These are phyloP conservation scores for Callipepla californica DNA, from an alignment of 2,113 vertebrate genomes.

Conservation along the genomic window DNA sequence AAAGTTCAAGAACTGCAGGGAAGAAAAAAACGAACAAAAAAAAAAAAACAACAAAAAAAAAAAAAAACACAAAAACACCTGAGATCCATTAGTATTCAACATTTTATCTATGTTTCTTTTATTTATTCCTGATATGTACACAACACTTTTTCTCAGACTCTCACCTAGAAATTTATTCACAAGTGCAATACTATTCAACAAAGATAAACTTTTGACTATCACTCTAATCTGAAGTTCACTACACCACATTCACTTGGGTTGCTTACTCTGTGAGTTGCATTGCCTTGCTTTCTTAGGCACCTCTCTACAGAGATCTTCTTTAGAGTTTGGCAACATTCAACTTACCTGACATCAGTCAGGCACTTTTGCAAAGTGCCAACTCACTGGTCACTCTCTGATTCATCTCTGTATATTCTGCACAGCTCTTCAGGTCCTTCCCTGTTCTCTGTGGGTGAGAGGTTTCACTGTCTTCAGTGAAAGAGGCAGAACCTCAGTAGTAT, in stretches of 20 bases:
- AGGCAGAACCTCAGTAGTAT: accelerated
- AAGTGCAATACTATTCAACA: background rate
- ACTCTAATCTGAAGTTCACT: background rate
- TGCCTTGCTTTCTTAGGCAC: background rate
- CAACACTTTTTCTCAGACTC: background rate
- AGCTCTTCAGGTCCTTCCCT: background rate
- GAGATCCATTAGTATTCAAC: background rate
- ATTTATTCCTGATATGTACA: background rate
- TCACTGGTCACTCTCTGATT: background rate
- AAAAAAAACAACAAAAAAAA: background rate
- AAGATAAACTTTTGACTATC: background rate
- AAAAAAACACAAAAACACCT: background rate
- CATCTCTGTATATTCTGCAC: background rate
- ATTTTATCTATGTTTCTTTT: background rate
- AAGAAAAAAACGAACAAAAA: background rate
- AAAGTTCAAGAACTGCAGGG: background rate
- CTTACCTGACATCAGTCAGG: background rate
- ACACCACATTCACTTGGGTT: background rate
- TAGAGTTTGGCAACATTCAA: background rate
- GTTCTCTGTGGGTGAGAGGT: background rate
- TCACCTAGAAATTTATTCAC: background rate
- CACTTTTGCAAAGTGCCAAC: background rate
- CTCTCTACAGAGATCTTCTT: background rate
- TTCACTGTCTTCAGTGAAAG: background rate
- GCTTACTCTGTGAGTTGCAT: background rate